These are phyloP conservation scores for Syrista parreyssii DNA, from an alignment of 2,888 invertebrate genomes.

Conservation along the genomic window DNA sequence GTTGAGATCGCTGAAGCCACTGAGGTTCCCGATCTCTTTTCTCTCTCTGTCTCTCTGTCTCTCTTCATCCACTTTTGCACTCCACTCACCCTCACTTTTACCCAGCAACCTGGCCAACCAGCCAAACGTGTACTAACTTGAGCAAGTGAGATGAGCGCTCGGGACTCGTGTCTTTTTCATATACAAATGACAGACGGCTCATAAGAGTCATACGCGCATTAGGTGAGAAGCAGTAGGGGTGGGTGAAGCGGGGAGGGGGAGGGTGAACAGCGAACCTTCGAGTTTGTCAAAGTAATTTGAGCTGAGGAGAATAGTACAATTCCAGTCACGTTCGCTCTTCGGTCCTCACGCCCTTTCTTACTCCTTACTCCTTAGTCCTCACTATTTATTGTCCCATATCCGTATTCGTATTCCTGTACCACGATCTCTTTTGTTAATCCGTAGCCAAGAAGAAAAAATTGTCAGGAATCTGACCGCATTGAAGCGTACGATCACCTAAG, in stretches of 20 bases:
- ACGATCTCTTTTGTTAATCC: no score
- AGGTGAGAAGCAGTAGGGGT: neutral
- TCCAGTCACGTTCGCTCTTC: constrained; percentile 40
- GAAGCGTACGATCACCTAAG: no score
- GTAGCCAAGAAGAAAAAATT: no score
- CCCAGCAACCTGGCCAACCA: constrained; percentile 9
- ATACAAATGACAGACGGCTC: no score
- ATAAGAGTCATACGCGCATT: no score
- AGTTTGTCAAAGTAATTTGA: constrained; percentile 61
- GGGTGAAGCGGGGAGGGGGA: neutral
- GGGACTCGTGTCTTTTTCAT: neutral
- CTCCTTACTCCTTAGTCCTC: constrained; percentile 6
- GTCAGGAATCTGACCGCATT: no score
- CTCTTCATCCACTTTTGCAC: neutral
- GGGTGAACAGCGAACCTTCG: constrained; percentile 24
- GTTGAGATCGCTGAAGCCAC: no score
- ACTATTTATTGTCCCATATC: constrained; percentile 47
- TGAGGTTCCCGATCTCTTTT: neutral
- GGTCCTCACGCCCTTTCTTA: constrained; percentile 19
- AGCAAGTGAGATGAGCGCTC: neutral
- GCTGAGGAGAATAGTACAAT: constrained; percentile 27
- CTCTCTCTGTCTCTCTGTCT: constrained; percentile 20
- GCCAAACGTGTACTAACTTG: neutral
- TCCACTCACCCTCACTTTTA: constrained; percentile 10
- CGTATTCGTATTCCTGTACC: constrained; percentile 33